A percentile compares a stretch with the other conserved stretches of the same genome.
phyloP scores from a whole-genome alignment of 2,888 invertebrate genomes.

The Dicyrtomina minuta region DNA sequence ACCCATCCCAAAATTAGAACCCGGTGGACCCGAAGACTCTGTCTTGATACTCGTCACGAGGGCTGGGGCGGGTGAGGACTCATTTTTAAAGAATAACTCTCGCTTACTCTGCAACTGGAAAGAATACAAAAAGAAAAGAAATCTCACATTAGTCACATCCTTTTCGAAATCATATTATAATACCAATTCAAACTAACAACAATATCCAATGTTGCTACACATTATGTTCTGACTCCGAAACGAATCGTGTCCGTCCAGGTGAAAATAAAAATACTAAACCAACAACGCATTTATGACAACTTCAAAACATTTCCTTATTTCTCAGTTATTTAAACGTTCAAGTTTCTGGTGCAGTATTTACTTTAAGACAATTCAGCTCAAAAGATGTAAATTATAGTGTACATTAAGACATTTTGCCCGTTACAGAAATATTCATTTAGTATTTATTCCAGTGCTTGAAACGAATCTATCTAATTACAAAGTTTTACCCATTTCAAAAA shows the following conservation, averaged over 20 bases:
- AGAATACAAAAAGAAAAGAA: conserved; percentile 21
- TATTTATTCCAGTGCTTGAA: no score
- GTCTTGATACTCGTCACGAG: conserved; percentile 58
- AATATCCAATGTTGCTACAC: no score
- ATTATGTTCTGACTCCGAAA: neutral
- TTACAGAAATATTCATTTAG: no score
- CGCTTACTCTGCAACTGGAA: conserved; percentile 77
- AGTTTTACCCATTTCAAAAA: no score
- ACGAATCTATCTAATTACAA: no score
- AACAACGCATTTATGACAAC: neutral
- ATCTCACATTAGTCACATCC: conserved; percentile 1
- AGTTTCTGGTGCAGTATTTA: no score
- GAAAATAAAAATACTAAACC: neutral
- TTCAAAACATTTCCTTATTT: neutral
- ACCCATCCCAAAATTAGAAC: conserved; percentile 60
- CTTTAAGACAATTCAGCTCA: no score
- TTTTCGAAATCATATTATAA: no score
- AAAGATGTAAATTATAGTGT: no score
- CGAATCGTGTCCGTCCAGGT: neutral
- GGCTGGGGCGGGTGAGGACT: conserved; percentile 55
- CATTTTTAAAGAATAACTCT: conserved; percentile 78
- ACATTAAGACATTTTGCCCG: no score
- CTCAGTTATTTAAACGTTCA: no score
- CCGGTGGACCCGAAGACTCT: conserved; percentile 53
- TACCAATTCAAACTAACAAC: no score